phyloP scores from a whole-genome alignment of 2,888 invertebrate genomes.

The Ctenicera cuprea region DNA sequence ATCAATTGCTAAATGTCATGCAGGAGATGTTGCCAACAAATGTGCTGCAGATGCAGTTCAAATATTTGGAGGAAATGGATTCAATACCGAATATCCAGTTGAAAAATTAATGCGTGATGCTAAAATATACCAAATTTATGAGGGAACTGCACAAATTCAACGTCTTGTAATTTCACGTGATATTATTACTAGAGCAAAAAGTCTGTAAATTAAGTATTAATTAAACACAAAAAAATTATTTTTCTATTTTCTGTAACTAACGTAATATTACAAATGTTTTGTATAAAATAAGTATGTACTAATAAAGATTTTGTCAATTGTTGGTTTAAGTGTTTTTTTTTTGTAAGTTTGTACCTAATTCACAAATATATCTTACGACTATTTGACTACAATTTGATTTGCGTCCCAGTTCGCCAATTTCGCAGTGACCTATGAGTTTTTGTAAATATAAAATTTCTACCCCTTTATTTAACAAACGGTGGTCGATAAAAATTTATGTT shows the following conservation, averaged over 20 bases:
- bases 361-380: too few species aligned
- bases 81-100: conserved; percentile 97
- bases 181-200: conserved; percentile 75
- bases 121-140: conserved; percentile 99
- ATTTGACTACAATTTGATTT: too few species aligned
- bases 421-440: too few species aligned
- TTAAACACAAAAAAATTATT: too few species aligned
- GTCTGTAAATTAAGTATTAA: conserved; percentile 1
- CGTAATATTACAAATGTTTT: not conserved
- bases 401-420: too few species aligned
- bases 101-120: conserved; percentile 99
- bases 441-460: too few species aligned
- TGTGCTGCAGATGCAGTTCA: conserved; percentile 96
- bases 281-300: too few species aligned
- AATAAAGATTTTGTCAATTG: too few species aligned
- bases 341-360: too few species aligned
- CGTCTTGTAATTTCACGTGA: conserved; percentile 92
- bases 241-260: not conserved
- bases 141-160: conserved; percentile 98
- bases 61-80: conserved; percentile 96
- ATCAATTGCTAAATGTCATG: conserved; percentile 95
- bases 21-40: conserved; percentile 95
- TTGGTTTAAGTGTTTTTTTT: too few species aligned
- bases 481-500: too few species aligned
- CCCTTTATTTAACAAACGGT: too few species aligned